These are phyloP conservation scores for Conomelus anceps DNA, from an alignment of 2,888 invertebrate genomes.

Conservation along the genomic window DNA sequence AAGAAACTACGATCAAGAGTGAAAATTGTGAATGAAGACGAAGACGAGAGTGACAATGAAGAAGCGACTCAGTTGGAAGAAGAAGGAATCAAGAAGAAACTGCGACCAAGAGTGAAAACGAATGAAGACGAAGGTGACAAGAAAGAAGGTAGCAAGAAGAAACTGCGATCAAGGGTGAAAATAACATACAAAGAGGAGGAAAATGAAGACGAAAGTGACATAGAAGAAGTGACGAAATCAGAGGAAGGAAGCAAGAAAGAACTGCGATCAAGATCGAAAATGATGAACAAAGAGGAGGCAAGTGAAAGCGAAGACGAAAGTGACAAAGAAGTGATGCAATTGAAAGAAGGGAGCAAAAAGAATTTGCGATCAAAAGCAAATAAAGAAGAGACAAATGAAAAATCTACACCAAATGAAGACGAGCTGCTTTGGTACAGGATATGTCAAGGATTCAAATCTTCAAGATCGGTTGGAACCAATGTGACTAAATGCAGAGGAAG, in stretches of 20 bases:
- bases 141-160: not conserved
- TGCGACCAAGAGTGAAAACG: not conserved
- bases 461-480: not conserved
- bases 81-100: not conserved
- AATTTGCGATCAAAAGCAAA: not conserved
- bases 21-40: not conserved
- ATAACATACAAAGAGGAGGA: too few relatives aligned
- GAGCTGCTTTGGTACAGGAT: not conserved
- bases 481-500: not conserved
- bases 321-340: too few relatives aligned
- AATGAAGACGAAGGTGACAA: not conserved
- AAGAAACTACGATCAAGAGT: not conserved
- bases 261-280: not conserved
- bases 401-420: not conserved
- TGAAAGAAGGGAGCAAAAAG: too few relatives aligned
- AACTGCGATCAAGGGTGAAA: not conserved
- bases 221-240: too few relatives aligned
- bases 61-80: too few relatives aligned
- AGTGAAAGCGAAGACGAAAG: not conserved
- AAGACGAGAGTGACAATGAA: too few relatives aligned
- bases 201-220: not conserved
- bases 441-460: not conserved
- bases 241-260: not conserved
- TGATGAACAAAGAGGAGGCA: not conserved
- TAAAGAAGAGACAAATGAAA: not conserved